Percentiles rank a stretch among this genome's conserved stretches.
These are phyloP conservation scores for Danaus melanippus DNA, from an alignment of 1,140 invertebrate genomes.

Conservation along the genomic window DNA sequence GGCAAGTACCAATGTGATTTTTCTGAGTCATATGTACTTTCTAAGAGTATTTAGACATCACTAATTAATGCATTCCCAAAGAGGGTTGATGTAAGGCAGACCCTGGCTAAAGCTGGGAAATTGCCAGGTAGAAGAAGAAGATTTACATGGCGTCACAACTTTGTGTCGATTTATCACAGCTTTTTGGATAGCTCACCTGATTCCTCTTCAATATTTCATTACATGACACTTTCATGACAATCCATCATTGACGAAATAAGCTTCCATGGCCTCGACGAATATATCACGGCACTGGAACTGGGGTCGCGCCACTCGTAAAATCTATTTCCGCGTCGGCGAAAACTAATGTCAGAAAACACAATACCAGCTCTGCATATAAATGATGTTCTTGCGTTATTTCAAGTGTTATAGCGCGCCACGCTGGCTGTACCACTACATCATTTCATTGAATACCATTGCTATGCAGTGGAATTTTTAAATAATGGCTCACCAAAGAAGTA, in stretches of 20 bases:
- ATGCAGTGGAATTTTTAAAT: no score
- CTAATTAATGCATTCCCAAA: no score
- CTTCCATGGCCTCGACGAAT: constrained; percentile 44
- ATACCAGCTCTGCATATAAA: constrained; percentile 42
- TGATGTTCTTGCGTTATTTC: constrained; percentile 19
- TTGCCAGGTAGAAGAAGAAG: no score
- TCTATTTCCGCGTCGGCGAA: constrained; percentile 57
- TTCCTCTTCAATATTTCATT: no score
- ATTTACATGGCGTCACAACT: no score
- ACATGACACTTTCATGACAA: constrained; percentile 34
- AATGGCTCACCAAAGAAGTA: no score
- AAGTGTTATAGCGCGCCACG: constrained; percentile 30
- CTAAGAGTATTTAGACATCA: no score
- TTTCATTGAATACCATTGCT: constrained; percentile 29
- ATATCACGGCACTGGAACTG: constrained; percentile 30
- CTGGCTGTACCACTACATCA: constrained; percentile 35
- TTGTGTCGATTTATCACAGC: neutral
- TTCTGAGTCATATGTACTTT: no score
- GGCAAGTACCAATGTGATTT: no score
- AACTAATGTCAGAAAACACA: constrained; percentile 30
- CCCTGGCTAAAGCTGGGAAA: no score
- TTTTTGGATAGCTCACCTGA: neutral
- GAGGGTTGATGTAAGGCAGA: no score
- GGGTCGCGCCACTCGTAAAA: constrained; percentile 49
- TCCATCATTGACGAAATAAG: constrained; percentile 44